Conservation (phyloP, 2,113 vertebrate genomes). For the Phocoena phocoena region DNA sequence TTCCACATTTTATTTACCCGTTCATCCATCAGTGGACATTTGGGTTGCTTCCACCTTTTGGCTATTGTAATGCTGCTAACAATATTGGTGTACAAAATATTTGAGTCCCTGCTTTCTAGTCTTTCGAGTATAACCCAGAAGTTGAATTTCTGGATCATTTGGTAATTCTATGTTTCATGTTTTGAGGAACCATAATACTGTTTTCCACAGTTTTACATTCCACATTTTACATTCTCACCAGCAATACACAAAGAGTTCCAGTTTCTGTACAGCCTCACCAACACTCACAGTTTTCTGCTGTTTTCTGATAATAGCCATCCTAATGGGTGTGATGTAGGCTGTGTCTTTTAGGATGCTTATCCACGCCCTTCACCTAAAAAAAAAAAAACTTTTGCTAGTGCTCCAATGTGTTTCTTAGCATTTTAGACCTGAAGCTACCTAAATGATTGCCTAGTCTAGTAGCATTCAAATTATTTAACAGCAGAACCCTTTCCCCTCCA, state of each 20-base stretch:
- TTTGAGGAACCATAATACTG: neutral
- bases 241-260: neutral
- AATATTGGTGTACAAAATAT: neutral
- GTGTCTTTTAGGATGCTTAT: neutral
- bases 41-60: neutral
- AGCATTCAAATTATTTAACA: neutral
- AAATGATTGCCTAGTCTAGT: neutral
- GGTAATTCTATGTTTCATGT: no score
- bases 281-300: neutral
- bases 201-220: neutral
- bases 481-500: neutral
- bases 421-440: neutral
- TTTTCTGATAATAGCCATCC: neutral
- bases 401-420: neutral
- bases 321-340: neutral
- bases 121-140: neutral
- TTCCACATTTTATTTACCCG: neutral
- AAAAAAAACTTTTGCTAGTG: neutral
- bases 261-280: neutral
- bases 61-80: neutral
- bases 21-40: neutral
- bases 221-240: neutral
- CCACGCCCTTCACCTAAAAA: neutral
- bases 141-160: neutral
- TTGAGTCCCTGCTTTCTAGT: neutral